These are phyloP conservation scores for Lasius fuliginosus DNA, from an alignment of 2,888 invertebrate species.

Conservation along the genomic window DNA sequence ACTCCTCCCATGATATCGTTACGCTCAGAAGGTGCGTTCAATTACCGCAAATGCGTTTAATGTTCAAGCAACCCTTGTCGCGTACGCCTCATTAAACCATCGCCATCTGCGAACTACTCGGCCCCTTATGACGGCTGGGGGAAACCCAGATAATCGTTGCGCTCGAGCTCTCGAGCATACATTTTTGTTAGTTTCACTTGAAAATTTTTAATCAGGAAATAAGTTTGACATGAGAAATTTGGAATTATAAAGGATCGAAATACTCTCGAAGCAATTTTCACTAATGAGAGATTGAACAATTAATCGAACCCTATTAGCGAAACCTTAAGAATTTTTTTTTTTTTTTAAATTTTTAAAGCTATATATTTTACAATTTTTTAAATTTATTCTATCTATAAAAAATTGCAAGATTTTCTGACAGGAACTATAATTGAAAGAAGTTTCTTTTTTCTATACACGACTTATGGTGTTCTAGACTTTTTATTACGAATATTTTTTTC, in stretches of 20 bases:
- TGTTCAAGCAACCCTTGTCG: conserved; percentile 66
- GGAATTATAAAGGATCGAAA: not conserved
- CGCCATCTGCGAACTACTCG: conserved; percentile 61
- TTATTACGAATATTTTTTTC: not conserved
- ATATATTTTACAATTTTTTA: conserved; percentile 5
- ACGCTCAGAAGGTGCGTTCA: conserved; percentile 82
- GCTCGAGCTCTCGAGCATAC: not conserved
- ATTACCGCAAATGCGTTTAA: conserved; percentile 35
- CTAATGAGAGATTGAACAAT: conserved; percentile 3
- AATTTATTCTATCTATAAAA: not conserved
- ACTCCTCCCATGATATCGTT: conserved; percentile 86
- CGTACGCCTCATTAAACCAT: conserved; percentile 72
- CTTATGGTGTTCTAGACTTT: not conserved
- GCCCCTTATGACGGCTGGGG: conserved; percentile 24
- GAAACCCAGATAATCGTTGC: conserved; percentile 55
- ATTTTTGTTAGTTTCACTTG: not conserved
- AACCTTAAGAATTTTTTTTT: not conserved
- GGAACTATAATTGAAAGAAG: not conserved
- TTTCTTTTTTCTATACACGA: not conserved
- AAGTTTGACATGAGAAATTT: not conserved
- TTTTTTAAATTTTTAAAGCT: conserved; percentile 7
- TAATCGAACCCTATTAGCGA: not conserved
- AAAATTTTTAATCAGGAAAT: conserved; percentile 6
- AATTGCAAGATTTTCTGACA: not conserved
- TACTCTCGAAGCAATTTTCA: conserved; percentile 10